Base-by-base conservation (phyloP, 2,888 invertebrate species). In the Capitulum mitella region DNA sequence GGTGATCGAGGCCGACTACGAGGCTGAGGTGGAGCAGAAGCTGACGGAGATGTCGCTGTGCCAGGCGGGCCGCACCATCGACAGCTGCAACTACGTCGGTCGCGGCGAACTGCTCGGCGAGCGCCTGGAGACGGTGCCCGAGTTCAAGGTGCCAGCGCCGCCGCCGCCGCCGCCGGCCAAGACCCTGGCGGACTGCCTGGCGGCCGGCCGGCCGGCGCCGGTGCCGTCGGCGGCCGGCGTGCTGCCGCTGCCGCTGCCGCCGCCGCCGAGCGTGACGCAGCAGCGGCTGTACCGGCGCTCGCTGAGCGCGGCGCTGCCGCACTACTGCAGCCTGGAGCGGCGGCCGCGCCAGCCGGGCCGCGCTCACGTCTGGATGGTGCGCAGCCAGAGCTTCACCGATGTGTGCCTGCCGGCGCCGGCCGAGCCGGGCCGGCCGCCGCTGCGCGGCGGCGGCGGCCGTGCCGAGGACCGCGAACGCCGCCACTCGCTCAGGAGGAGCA, bases 311-410 rank as follows among this genome's bases (percentile, higher is more conserved):
- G 70, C 70, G 22, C 70, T 37, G 70, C 70, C 70, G 19, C 70
- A 70, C 37, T 70, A 70, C 70, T 70, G 70, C 70, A 70, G 70
- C 8, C 37, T 70, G 37, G 70, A 70, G 70, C 34, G 70, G 19
- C 32, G 70, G 37, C 70, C 70, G 22, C 70, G 70, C 70, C 37
- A 26, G 70, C 37, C 37, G 22, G 3, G 37, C 70, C 34, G 8
- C 37, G 43, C 70, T 10, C 34, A 37, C 12, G 70, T 70, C 22
- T 70, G 70, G 70, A 34, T 70, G 70, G 70, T 70, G 37, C 70
- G 70, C 70, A 70, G 70, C 22, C 70, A 70, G 70, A 70, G 70
- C 70, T 70, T 70, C 70, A 70, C 70, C 70, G 70, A 70, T 16
- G 70, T 70, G 22, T 37, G 32, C 70, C 29, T 37, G 37, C 34